Conservation (phyloP, 2,113 vertebrate species). For the Brachypodius melanocephalos region DNA sequence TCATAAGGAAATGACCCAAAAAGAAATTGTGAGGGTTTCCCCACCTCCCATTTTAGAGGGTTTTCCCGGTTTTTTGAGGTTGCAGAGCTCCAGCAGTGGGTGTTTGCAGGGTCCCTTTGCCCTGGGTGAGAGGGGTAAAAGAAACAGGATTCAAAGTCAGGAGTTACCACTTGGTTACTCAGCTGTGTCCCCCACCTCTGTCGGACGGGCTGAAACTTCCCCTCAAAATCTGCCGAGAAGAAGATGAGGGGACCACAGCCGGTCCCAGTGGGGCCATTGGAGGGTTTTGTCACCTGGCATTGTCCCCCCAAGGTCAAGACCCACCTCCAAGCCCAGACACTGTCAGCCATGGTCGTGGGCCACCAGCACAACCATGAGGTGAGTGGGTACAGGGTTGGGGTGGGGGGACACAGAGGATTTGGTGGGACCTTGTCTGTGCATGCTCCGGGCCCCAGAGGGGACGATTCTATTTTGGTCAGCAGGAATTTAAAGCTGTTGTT, state of each 20-base stretch:
- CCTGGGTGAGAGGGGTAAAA: background rate
- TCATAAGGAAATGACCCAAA: background rate
- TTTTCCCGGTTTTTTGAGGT: background rate
- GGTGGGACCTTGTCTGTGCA: background rate
- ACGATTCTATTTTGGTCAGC: background rate
- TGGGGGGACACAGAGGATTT: rapidly evolving
- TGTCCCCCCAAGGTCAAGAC: slow-evolving; percentile 84
- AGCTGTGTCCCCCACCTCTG: background rate
- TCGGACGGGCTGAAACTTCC: background rate
- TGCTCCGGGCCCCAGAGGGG: rapidly evolving
- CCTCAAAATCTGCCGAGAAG: background rate
- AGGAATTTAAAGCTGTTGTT: background rate
- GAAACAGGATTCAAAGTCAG: background rate
- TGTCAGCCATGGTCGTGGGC: slow-evolving; percentile 82
- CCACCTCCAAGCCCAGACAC: slow-evolving; percentile 87
- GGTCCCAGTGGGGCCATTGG: rapidly evolving
- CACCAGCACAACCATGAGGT: slow-evolving; percentile 95
- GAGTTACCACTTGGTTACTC: background rate
- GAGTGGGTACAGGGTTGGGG: background rate
- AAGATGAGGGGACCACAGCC: background rate
- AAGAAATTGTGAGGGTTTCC: rapidly evolving
- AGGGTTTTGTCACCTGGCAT: background rate
- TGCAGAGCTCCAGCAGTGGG: background rate
- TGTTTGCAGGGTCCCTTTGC: background rate
- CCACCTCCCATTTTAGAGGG: too few relatives aligned